Base-by-base conservation (phyloP, 35 echinoderm and acorn worm genomes). In the Lytechinus pictus region DNA sequence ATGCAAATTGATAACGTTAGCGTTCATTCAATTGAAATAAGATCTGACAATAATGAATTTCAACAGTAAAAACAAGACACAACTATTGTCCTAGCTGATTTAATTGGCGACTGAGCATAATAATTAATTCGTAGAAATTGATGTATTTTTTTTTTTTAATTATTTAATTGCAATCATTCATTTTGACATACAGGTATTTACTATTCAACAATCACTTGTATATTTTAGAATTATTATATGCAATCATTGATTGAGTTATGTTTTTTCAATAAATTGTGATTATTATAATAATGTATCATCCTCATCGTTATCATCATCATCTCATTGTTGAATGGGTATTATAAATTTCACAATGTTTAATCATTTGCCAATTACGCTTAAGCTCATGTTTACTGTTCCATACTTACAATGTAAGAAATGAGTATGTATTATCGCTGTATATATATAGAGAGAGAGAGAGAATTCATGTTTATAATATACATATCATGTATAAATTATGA, bases 321-420 rank as follows among this genome's bases (percentile, higher is more conserved):
- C 66, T 79, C 66, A 79, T 79, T 24, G n/a, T 79, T 79, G 66
- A 79, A 24, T 79, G 66, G 66, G 66, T 79, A 79, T 79, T 79
- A 79, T 79, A 16, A 24, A 79, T 79, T 16, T 16, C 21, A 27
- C 16, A n/a, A 24, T 6, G 19, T 79, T 79, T 79, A 79, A 79
- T n/a, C 66, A 79, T 7, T 79, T 79, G 66, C 66, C 66, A 79
- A 79, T n/a, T 24, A 16, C n/a, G 24, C 4, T 79, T 79, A 79
- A n/a, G 66, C 66, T 79, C 21, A 19, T 79, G 16, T n/a, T 79
- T 7, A 7, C 19, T 79, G 66, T 19, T 79, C n/a, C 19, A n/a
- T 79, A 5, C 21, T 8, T 16, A 24, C 8, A 79, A 6, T 57
- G 6, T 79, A 79, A 8, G n/a, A 16, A 24, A 58, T 79, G 66